Evolutionary conservation across 2,113 vertebrate genomes (phyloP), one percentile per base, ranked within the genome.

Genomic region (Tupaia tana): DNA sequence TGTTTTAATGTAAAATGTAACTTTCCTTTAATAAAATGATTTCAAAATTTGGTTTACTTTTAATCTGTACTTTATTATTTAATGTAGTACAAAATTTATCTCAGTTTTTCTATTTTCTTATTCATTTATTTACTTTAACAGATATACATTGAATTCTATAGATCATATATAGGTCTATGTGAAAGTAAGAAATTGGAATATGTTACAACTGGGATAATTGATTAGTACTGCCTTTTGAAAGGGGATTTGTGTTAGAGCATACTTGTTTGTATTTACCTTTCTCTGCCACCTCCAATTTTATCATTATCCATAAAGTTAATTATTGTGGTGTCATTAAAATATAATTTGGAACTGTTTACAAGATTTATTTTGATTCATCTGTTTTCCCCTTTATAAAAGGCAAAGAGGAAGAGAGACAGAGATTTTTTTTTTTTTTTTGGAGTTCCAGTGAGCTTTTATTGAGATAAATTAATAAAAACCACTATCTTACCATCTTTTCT

Each of bases 21-120:
- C 5, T 86, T 69, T 22, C 27, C 3, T 73, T 91, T 82, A 80
- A 59, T 79, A 75, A 63, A 90, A 87, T 86, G 1, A n/a, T 10
- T 90, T 61, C 78, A 56, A 31, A 6, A 63, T 75, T 79, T 88
- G 52, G 22, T 20, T 92, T 61, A 43, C 10, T 58, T 95, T 84
- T 63, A 64, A 64, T 15, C 10, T 69, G 0, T 52, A 70, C 7
- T 87, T 86, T 79, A 24, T 43, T 43, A 73, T 70, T 82, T 94
- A 69, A 4, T 61, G 66, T 24, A 27, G 11, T 61, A 73, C 7
- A 95, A 78, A 73, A 27, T 43, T 64, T 89, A 82, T 12, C 43
- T 77, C 31, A 86, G 7, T 19, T 80, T 85, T 90, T 78, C 58
- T 8, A 29, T 95, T 79, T 91, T 88, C 69, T 88, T 56, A 16